phyloP scores from a whole-genome alignment of 2,113 vertebrate species.

The Strigops habroptila region DNA sequence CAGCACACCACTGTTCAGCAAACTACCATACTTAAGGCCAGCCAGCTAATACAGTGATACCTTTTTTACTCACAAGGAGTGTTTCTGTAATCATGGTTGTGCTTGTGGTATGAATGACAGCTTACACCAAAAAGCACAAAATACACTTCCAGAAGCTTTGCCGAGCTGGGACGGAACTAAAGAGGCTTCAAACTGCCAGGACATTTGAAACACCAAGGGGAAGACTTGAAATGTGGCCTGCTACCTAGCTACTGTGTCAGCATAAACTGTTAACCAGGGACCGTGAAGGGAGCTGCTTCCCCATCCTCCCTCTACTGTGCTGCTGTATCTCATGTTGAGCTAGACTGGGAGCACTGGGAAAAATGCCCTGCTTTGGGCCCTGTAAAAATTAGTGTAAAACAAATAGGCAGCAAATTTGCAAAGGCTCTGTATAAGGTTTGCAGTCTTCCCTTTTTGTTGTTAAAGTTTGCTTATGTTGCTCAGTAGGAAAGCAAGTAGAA shows the following conservation, averaged over 20 bases:
- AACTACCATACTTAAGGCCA: slow-evolving; percentile 58
- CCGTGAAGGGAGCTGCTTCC: neutral
- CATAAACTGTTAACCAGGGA: slow-evolving; percentile 47
- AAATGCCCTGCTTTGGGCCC: neutral
- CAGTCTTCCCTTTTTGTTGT: neutral
- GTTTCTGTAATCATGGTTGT: slow-evolving; percentile 58
- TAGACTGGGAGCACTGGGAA: neutral
- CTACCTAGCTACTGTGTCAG: slow-evolving; percentile 38
- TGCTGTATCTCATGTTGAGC: neutral
- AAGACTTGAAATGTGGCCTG: slow-evolving; percentile 54
- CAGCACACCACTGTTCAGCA: slow-evolving; percentile 67
- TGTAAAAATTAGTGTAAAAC: neutral
- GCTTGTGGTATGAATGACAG: slow-evolving; percentile 61
- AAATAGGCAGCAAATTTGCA: neutral
- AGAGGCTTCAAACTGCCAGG: slow-evolving; percentile 51
- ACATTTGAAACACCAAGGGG: slow-evolving; percentile 43
- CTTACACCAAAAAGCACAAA: slow-evolving; percentile 66
- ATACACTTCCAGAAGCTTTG: slow-evolving; percentile 65
- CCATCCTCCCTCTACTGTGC: neutral
- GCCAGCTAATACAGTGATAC: slow-evolving; percentile 61
- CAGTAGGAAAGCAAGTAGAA: slow-evolving; percentile 43
- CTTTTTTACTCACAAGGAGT: slow-evolving; percentile 62
- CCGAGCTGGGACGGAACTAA: slow-evolving; percentile 52
- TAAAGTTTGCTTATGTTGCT: slow-evolving; percentile 27
- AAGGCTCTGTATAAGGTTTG: slow-evolving; percentile 35